Conservation (phyloP, 2,797 vertebrate genomes). For the Myotis vivesi region DNA sequence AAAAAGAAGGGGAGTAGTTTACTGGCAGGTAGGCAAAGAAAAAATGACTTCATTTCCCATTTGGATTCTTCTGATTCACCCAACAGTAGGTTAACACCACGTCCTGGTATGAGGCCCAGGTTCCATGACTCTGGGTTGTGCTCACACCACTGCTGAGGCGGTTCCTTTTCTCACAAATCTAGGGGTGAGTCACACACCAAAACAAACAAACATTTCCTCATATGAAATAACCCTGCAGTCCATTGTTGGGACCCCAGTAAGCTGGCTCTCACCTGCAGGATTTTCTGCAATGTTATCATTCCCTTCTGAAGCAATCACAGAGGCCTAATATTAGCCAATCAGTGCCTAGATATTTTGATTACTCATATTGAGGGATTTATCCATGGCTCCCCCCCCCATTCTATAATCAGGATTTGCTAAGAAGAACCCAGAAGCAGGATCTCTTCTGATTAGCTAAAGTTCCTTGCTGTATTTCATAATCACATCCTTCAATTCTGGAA, state of each 20-base stretch:
- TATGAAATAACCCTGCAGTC: neutral
- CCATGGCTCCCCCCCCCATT: neutral
- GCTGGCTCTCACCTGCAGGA: neutral
- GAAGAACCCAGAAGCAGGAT: neutral
- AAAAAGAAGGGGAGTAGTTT: neutral
- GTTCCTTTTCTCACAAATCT: slow-evolving; percentile 44
- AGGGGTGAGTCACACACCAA: slow-evolving; percentile 37
- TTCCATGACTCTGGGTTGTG: neutral
- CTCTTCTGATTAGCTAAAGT: neutral
- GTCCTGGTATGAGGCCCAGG: neutral
- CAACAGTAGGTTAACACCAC: neutral
- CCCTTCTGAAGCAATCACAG: neutral
- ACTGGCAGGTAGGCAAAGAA: neutral
- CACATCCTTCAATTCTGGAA: neutral
- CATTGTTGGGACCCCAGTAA: neutral
- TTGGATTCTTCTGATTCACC: neutral
- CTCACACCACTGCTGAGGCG: neutral
- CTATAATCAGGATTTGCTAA: neutral
- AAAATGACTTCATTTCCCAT: slow-evolving; percentile 42
- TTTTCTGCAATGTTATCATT: neutral
- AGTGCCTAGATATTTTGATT: neutral
- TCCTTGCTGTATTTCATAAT: neutral
- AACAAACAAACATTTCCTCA: slow-evolving; percentile 57
- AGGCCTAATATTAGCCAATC: neutral
- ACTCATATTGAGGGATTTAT: neutral